phyloP scores from a whole-genome alignment of 2,113 vertebrate genomes.

The Mesoclemmys tuberculata region DNA sequence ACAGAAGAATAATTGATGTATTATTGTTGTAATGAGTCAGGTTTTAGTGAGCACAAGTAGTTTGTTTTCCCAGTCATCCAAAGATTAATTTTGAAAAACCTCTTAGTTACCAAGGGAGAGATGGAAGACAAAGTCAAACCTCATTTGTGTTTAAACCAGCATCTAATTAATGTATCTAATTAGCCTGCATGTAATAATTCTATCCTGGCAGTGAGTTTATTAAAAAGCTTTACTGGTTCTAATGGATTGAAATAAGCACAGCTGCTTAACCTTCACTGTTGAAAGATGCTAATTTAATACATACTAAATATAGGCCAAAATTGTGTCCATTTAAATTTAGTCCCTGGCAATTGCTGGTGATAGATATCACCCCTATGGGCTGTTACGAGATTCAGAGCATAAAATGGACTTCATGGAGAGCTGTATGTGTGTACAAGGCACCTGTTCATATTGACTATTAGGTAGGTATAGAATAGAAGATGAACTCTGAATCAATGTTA shows the following conservation, averaged over 20 bases:
- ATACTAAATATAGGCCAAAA: not conserved
- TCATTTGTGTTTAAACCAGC: constrained; percentile 38
- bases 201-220: not conserved
- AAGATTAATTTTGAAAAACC: constrained; percentile 41
- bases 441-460: not conserved
- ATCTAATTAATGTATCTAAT: constrained; percentile 35
- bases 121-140: constrained; percentile 21
- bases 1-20: not conserved
- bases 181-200: constrained; percentile 26
- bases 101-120: not conserved
- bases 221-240: constrained; percentile 46
- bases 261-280: not conserved
- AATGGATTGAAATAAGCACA: constrained; percentile 33
- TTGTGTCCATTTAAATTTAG: not conserved
- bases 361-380: not conserved
- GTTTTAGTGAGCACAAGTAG: accelerated
- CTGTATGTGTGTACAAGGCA: not conserved
- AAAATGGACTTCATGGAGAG: not conserved
- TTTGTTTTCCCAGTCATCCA: not conserved
- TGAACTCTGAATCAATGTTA: not conserved
- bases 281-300: not conserved
- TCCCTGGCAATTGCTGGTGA: not conserved
- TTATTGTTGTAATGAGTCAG: not conserved
- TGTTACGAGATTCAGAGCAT: not conserved
- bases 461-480: not conserved